A percentile compares a stretch with the other conserved stretches of the same genome.
These are phyloP conservation scores for Laticauda laticaudata DNA, from an alignment of 2,113 vertebrate species.

Conservation along the genomic window DNA sequence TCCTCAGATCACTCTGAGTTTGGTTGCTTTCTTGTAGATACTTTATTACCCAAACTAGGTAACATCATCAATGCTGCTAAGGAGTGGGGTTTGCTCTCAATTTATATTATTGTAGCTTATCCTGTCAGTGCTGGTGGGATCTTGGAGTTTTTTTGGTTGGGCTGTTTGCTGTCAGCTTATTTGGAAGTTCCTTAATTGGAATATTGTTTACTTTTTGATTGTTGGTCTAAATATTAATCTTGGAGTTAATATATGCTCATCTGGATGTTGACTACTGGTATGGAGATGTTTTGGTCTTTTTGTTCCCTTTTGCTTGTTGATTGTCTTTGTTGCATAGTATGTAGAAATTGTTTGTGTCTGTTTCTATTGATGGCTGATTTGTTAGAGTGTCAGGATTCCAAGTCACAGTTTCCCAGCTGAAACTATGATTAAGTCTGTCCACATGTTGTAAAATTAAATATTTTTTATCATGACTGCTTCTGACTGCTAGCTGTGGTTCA, in stretches of 20 bases:
- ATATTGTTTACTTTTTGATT: background rate
- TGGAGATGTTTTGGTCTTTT: background rate
- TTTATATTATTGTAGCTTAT: background rate
- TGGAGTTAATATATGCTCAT: background rate
- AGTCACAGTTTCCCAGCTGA: no score
- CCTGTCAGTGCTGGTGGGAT: background rate
- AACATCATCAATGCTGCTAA: background rate
- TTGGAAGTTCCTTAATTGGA: background rate
- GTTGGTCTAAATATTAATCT: background rate
- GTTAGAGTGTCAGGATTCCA: no score
- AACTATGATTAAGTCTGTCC: no score
- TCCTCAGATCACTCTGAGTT: background rate
- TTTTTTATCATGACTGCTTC: no score
- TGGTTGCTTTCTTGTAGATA: background rate
- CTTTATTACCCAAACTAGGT: background rate
- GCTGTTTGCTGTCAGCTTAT: background rate
- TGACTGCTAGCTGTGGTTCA: no score
- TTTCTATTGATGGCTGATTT: no score
- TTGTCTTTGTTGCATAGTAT: no score
- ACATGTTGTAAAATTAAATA: no score
- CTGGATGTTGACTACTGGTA: background rate
- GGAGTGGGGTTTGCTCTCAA: no score
- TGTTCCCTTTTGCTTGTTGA: background rate
- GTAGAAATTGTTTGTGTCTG: no score
- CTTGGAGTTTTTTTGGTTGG: background rate